phyloP scores from a whole-genome alignment of 1,140 invertebrate species.

The Drosophila repletoides region DNA sequence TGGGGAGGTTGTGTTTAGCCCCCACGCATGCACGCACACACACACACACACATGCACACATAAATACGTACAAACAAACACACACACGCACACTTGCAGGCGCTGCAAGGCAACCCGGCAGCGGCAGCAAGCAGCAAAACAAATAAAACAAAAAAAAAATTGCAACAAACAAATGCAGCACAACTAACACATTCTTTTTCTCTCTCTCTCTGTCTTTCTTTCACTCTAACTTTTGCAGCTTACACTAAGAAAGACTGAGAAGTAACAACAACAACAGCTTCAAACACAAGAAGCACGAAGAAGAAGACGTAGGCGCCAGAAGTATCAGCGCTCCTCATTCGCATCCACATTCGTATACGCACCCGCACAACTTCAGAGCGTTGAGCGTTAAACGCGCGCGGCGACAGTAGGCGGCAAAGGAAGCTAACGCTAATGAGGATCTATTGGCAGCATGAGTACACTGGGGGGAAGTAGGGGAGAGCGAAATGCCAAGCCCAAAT shows the following conservation, averaged over 20 bases:
- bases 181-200: conserved; percentile 10
- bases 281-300: background rate
- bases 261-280: conserved; percentile 8
- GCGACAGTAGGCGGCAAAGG: conserved; percentile 71
- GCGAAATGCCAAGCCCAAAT: conserved; percentile 91
- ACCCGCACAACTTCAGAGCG: conserved; percentile 19
- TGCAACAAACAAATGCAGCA: conserved; percentile 59
- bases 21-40: conserved; percentile 3
- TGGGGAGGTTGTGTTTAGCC: conserved; percentile 18
- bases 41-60: background rate
- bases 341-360: conserved; percentile 4
- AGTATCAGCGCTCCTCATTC: background rate
- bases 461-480: conserved; percentile 93
- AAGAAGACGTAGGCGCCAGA: background rate
- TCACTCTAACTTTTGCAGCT: conserved; percentile 39
- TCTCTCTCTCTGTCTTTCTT: conserved; percentile 9
- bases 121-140: conserved; percentile 53
- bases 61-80: background rate
- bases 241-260: conserved; percentile 47
- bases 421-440: conserved; percentile 83
- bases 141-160: conserved; percentile 47
- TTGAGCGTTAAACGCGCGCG: conserved; percentile 66
- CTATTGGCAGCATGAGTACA: conserved; percentile 92
- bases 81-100: conserved; percentile 3
- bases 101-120: conserved; percentile 30